These are phyloP conservation scores for Sminthurinus aureus DNA, from an alignment of 2,888 invertebrate species.

Conservation along the genomic window DNA sequence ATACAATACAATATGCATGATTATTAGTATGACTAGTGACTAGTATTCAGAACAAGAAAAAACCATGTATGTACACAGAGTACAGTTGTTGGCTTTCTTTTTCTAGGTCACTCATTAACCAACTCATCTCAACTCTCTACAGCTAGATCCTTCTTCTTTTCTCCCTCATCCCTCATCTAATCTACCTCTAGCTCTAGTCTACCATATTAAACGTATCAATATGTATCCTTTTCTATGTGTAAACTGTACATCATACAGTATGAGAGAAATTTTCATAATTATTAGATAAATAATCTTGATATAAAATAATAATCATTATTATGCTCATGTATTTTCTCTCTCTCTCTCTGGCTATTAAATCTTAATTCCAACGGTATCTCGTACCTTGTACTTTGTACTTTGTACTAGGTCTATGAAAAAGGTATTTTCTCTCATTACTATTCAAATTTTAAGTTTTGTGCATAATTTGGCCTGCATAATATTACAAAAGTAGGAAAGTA, in stretches of 20 bases:
- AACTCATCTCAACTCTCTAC: too few relatives aligned
- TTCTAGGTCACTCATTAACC: conserved; percentile 36
- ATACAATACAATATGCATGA: background rate
- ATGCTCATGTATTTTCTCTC: background rate
- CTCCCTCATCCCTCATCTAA: background rate
- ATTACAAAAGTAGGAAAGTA: too few relatives aligned
- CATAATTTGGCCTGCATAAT: too few relatives aligned
- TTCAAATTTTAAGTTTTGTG: too few relatives aligned
- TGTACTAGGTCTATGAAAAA: too few relatives aligned
- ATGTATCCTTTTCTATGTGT: too few relatives aligned
- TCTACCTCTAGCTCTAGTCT: background rate
- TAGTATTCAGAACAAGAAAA: background rate
- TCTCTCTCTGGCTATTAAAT: background rate
- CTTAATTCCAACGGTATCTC: too few relatives aligned
- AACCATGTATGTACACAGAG: background rate
- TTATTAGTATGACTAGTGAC: too few relatives aligned
- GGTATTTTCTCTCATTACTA: too few relatives aligned
- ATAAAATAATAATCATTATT: background rate
- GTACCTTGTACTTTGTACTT: too few relatives aligned
- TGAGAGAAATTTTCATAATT: conserved; percentile 17
- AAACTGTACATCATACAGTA: background rate
- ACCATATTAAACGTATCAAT: background rate
- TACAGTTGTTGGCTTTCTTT: conserved; percentile 28
- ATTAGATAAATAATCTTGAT: background rate
- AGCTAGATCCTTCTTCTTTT: background rate